Evolutionary conservation across 2,888 invertebrate species (phyloP).

Genomic region (Chloromyia formosa): DNA sequence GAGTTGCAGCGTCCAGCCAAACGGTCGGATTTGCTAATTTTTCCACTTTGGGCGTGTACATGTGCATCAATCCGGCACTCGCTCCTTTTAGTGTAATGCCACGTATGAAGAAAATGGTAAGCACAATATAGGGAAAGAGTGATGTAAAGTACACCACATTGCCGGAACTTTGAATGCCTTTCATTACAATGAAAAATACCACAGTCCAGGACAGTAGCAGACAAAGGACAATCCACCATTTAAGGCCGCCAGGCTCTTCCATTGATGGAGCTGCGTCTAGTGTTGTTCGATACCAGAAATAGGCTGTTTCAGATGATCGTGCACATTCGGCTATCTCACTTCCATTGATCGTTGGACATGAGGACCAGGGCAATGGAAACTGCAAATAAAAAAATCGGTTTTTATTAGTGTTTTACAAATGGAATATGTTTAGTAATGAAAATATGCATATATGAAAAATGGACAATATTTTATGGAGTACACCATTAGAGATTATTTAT

Average conservation of each 20-base stretch:
- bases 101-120: conserved; percentile 92
- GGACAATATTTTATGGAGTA: too few species aligned
- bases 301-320: conserved; percentile 86
- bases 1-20: conserved; percentile 96
- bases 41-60: conserved; percentile 93
- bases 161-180: conserved; percentile 95
- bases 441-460: too few species aligned
- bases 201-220: conserved; percentile 88
- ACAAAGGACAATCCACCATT: conserved; percentile 93
- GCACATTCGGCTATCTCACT: conserved; percentile 73
- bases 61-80: conserved; percentile 83
- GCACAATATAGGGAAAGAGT: conserved; percentile 91
- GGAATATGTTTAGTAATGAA: not conserved
- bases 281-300: conserved; percentile 92
- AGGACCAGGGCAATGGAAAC: conserved; percentile 85
- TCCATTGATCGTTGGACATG: conserved; percentile 77
- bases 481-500: too few species aligned
- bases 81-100: conserved; percentile 90
- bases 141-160: conserved; percentile 97
- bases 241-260: conserved; percentile 82
- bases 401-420: conserved; percentile 19
- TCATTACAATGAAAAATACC: conserved; percentile 95
- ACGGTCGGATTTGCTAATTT: conserved; percentile 87
- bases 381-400: too few species aligned
- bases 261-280: conserved; percentile 88